Evolutionary conservation across 2,888 invertebrate species (phyloP), one percentile per base, ranked within the genome.

Genomic region (Nematopogon swammerdamellus): DNA sequence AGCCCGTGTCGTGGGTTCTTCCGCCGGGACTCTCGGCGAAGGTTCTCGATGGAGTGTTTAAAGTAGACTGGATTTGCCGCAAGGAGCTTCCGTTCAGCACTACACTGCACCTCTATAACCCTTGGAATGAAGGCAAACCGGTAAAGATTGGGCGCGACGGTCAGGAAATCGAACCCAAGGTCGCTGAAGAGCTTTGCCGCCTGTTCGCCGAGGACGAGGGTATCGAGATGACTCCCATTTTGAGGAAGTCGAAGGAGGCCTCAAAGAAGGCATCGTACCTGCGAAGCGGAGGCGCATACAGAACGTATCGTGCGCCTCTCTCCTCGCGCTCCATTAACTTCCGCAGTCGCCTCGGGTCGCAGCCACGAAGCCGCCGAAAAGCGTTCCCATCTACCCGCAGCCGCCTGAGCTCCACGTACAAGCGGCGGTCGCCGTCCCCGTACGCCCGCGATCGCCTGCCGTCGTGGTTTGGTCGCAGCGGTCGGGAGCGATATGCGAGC

Each of bases 121-220:
- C 95, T 4, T 98, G 97, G 96, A 98, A 98, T 80, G 97, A 97
- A 67, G 94, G 95, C 45, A 97, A 97, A 73, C 96, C 97, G 51
- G 97, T 98, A 0, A 98, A 98, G 82, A 97, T 98, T 62, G 98
- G 97, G n/a, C 84, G 98, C 54, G 98, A 98, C 80, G 98, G 98
- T 0, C 91, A 97, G 83, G 97, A 97, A 83, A 95, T 98, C 58
- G 97, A 97, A 68, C 96, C 97, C 2, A 87, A 92, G 68, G 93
- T 95, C 49, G 98, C 95, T 17, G 94, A 95, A 68, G 95, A 96
- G 67, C 76, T 98, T 52, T 98, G 95, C 65, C 86, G 96, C 52
- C 76, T 97, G 46, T 98, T 98, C 71, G 91, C 95, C 2, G 89
- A 94, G 70, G 98, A 98, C 71, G 91, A 93, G 57, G 88, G 88